A percentile compares a stretch with the other conserved stretches of the same genome.
Conservation (phyloP, 2,888 invertebrate species). For the Alsophila aescularia region DNA sequence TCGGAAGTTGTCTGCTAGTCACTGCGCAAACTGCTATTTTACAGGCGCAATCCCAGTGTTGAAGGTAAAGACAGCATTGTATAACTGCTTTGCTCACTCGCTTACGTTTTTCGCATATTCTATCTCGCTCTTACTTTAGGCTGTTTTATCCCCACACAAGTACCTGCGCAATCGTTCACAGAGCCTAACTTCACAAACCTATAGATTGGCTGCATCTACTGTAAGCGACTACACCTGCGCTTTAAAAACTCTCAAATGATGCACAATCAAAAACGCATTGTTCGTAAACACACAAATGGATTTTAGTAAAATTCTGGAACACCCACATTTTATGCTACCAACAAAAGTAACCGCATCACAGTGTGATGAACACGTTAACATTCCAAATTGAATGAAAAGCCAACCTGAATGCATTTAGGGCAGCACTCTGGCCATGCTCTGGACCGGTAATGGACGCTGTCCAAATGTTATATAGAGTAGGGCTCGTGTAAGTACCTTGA, state of each 20-base stretch:
- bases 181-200: too few species aligned
- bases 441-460: conserved; percentile 19
- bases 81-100: too few species aligned
- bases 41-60: too few species aligned
- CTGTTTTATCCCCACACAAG: too few species aligned
- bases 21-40: too few species aligned
- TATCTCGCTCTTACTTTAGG: too few species aligned
- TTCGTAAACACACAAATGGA: conserved; percentile 32
- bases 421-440: conserved; percentile 18
- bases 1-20: too few species aligned
- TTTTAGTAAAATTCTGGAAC: conserved; percentile 30
- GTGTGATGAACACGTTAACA: conserved; percentile 33
- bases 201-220: too few species aligned
- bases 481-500: conserved; percentile 12
- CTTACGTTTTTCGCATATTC: too few species aligned
- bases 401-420: conserved; percentile 33
- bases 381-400: conserved; percentile 33
- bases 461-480: conserved; percentile 7
- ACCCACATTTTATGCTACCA: conserved; percentile 20
- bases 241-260: conserved; percentile 25
- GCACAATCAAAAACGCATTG: conserved; percentile 37
- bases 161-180: too few species aligned
- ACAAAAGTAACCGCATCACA: conserved; percentile 33
- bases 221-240: not conserved
- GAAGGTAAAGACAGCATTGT: too few species aligned